Conservation (phyloP, 2,113 vertebrate species). For the Sminthopsis crassicaudata region DNA sequence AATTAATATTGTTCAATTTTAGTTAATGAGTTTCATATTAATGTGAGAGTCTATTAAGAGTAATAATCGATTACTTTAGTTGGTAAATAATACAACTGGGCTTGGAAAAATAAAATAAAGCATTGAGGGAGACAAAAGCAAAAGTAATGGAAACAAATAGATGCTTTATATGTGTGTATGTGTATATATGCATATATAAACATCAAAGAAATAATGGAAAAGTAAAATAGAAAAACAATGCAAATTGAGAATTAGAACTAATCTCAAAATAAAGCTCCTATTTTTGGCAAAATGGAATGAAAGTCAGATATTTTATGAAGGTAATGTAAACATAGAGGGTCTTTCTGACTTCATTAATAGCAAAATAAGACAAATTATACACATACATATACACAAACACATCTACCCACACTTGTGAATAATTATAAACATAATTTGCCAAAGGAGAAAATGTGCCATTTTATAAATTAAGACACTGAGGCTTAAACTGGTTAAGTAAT, state of each 20-base stretch:
- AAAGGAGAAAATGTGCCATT: not conserved
- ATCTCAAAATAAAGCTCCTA: not conserved
- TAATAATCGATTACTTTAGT: not conserved
- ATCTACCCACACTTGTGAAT: not conserved
- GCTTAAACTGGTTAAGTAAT: not conserved
- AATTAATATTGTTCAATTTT: not conserved
- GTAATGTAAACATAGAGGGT: not conserved
- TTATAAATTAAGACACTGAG: not conserved
- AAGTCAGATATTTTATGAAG: not conserved
- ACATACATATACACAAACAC: not conserved
- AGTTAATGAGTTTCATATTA: not conserved
- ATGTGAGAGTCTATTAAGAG: not conserved
- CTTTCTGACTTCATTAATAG: not conserved
- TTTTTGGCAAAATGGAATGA: not conserved
- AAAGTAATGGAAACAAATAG: not conserved
- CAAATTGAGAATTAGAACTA: not conserved
- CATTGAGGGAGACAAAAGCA: not conserved
- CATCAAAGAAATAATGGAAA: not conserved
- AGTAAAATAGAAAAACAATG: not conserved
- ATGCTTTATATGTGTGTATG: not conserved
- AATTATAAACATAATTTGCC: not conserved
- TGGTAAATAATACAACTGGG: not conserved
- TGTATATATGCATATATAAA: no score
- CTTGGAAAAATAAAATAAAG: not conserved
- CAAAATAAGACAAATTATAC: not conserved